Evolutionary conservation across 2,888 invertebrate species (phyloP), one percentile per base, ranked within the genome.

Genomic region (Cephus nigrinus): DNA sequence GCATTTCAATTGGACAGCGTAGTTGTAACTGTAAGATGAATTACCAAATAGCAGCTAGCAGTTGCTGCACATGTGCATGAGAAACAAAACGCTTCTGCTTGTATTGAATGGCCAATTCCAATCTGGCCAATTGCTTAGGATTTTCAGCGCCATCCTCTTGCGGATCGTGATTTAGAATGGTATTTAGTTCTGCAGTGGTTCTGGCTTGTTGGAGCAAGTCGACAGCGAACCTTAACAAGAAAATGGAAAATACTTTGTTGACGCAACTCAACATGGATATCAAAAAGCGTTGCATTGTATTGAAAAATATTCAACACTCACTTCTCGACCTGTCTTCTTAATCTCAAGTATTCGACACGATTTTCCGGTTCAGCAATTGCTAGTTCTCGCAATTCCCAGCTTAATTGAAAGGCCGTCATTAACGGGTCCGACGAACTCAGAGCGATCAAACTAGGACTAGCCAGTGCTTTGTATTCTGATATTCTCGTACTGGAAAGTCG

Each of bases 41-140:
- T 81, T 80, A 88, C 98, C 98, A 98, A 85, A 98, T 95, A 0
- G 97, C 94, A 0, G 97, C 97, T 68, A 98, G 92, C 9, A 98
- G 93, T 91, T 98, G 98, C 91, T 98, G 98, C 85, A 98, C 97
- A 91, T 97, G 98, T 3, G 98, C 96, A 92, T 98, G 98, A n/a
- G 98, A 96, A 76, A 98, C 97, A 90, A 98, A 98, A 97, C 97
- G 92, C 92, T 99, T 99, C 92, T 99, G 99, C 88, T 98, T 98
- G 90, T 97, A 98, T 87, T 96, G 94, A 80, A 99, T 97, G 1
- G 99, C 99, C 81, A 97, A 93, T 88, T 98, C 97, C 76, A 99
- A 93, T 75, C 98, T 93, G 1, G 97, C 95, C 74, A 99, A 92
- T 75, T 85, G 82, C 76, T 85, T 88, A 3, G 77, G 78, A 11